Conservation (phyloP, 1,140 invertebrate species). For the Planococcus citri region DNA sequence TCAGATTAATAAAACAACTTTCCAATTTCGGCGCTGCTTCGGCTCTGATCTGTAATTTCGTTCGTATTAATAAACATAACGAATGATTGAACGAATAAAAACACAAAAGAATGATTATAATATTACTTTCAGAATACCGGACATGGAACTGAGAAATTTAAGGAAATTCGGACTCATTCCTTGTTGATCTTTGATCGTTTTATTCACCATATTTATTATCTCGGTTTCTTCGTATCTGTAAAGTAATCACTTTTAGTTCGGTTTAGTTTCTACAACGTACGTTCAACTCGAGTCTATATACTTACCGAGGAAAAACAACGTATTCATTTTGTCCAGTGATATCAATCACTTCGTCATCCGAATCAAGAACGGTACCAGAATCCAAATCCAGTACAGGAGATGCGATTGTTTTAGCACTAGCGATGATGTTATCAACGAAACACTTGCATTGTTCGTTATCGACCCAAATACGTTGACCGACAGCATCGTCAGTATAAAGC, state of each 20-base stretch:
- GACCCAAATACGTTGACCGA: slow-evolving; percentile 85
- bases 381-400: slow-evolving; percentile 44
- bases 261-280: too few species aligned
- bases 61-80: too few species aligned
- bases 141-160: slow-evolving; percentile 65
- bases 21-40: slow-evolving; percentile 73
- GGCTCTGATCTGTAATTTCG: slow-evolving; percentile 54
- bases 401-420: slow-evolving; percentile 72
- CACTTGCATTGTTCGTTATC: slow-evolving; percentile 80
- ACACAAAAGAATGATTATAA: background rate
- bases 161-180: slow-evolving; percentile 78
- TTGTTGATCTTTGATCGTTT: slow-evolving; percentile 76
- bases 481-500: slow-evolving; percentile 86
- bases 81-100: background rate
- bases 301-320: background rate
- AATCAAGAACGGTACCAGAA: slow-evolving; percentile 16
- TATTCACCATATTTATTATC: slow-evolving; percentile 44
- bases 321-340: background rate
- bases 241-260: background rate
- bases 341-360: background rate
- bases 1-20: slow-evolving; percentile 91
- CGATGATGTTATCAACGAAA: slow-evolving; percentile 84
- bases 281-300: too few species aligned
- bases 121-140: slow-evolving; percentile 64
- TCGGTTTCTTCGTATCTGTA: slow-evolving; percentile 26